These are phyloP conservation scores for Enteromius radiatus DNA, from an alignment of 2,797 vertebrate species.

Conservation along the genomic window DNA sequence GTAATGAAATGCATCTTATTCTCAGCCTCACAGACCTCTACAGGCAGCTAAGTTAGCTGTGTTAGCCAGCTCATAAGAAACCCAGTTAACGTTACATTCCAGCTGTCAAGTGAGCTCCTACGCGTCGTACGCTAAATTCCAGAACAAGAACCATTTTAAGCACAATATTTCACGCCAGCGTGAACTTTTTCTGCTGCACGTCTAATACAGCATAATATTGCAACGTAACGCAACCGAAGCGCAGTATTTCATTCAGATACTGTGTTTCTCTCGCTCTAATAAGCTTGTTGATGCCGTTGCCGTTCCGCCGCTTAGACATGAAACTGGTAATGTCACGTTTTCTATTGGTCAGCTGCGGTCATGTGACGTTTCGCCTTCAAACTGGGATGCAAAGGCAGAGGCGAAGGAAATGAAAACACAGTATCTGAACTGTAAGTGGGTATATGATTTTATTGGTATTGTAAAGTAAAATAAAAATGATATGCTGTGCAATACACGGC, in stretches of 20 bases:
- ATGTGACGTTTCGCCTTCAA: slow-evolving; percentile 43
- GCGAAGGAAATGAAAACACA: background rate
- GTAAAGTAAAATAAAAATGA: background rate
- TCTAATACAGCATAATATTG: background rate
- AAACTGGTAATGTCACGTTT: background rate
- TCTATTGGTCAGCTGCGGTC: slow-evolving; percentile 56
- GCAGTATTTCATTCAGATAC: background rate
- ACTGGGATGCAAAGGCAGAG: slow-evolving; percentile 4
- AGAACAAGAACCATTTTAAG: slow-evolving; percentile 19
- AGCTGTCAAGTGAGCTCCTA: slow-evolving; percentile 34
- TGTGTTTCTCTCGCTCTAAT: slow-evolving; percentile 41
- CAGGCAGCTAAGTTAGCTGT: slow-evolving; percentile 33
- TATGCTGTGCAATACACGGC: background rate
- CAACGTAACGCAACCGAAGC: background rate
- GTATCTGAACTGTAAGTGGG: background rate
- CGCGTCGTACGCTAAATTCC: slow-evolving; percentile 24
- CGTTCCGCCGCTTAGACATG: slow-evolving; percentile 35
- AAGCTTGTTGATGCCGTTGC: slow-evolving; percentile 59
- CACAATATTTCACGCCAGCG: background rate
- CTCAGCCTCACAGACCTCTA: background rate
- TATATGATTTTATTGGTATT: slow-evolving; percentile 3
- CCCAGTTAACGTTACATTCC: slow-evolving; percentile 33
- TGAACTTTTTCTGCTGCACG: background rate
- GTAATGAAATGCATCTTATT: background rate
- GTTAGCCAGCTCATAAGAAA: slow-evolving; percentile 38